These are phyloP conservation scores for Pristionchus arcanus DNA, from an alignment of 2,888 invertebrate genomes.

Conservation along the genomic window DNA sequence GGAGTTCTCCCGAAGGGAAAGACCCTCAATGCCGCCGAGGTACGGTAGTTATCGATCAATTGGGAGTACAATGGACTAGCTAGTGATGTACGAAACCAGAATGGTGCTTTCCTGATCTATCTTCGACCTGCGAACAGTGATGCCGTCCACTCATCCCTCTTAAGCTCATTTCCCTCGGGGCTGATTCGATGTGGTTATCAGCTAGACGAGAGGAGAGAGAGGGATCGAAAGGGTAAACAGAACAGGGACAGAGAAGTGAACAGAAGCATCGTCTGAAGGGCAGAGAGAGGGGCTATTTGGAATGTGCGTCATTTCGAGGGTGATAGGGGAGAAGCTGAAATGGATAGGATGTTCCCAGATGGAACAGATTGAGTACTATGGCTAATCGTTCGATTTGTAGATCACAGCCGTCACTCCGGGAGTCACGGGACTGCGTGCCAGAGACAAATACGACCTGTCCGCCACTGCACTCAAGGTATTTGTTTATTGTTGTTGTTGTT, in stretches of 20 bases:
- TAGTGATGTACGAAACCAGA: background rate
- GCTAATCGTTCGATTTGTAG: conserved; percentile 55
- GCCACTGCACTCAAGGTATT: conserved; percentile 57
- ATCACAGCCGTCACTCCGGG: conserved; percentile 64
- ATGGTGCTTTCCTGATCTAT: background rate
- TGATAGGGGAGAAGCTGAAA: background rate
- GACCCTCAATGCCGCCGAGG: conserved; percentile 28
- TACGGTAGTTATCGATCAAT: background rate
- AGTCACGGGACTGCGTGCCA: conserved; percentile 59
- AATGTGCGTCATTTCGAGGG: conserved; percentile 24
- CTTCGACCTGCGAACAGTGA: background rate
- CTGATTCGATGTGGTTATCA: conserved; percentile 28
- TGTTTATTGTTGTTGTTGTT: background rate
- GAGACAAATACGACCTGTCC: conserved; percentile 60
- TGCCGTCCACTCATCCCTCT: background rate
- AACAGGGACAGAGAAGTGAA: conserved; percentile 28
- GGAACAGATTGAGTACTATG: background rate
- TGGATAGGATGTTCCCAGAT: conserved; percentile 3
- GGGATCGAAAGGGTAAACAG: background rate
- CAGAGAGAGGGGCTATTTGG: conserved; percentile 31
- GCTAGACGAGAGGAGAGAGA: background rate
- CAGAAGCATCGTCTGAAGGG: conserved; percentile 34
- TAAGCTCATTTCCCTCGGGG: background rate
- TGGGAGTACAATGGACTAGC: background rate
- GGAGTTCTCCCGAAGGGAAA: conserved; percentile 62